These are phyloP conservation scores for Orthonevra nobilis DNA, from an alignment of 2,888 invertebrate genomes.

Conservation along the genomic window DNA sequence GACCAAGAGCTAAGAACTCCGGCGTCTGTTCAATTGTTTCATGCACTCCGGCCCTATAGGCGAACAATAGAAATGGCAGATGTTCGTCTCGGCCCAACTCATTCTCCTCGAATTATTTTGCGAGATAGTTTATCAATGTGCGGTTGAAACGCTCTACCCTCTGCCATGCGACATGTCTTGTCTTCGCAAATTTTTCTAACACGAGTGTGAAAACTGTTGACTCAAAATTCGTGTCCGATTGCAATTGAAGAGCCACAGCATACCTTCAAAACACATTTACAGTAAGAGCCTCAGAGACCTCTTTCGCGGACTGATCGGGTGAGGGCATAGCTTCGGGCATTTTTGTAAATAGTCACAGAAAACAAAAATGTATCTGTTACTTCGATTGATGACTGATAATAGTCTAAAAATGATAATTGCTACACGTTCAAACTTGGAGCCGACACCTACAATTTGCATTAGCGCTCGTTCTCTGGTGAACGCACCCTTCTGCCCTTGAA, in stretches of 20 bases:
- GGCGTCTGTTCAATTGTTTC: constrained; percentile 60
- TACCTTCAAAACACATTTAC: constrained; percentile 31
- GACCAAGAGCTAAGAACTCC: constrained; percentile 61
- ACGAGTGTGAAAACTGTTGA: background rate
- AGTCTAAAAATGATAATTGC: constrained; percentile 34
- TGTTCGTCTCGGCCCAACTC: constrained; percentile 56
- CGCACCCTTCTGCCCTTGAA: background rate
- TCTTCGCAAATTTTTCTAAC: constrained; percentile 56
- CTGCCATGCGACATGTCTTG: constrained; percentile 71
- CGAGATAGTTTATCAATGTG: constrained; percentile 71
- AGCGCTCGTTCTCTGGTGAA: background rate
- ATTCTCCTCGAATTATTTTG: constrained; percentile 44
- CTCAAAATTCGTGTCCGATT: constrained; percentile 57
- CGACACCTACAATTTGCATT: background rate
- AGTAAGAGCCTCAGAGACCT: constrained; percentile 29
- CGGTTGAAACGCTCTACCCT: constrained; percentile 74
- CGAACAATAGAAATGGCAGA: constrained; percentile 38
- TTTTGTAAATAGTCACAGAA: constrained; percentile 45
- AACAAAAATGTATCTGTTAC: constrained; percentile 3
- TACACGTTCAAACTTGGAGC: constrained; percentile 18
- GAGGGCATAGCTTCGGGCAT: constrained; percentile 37
- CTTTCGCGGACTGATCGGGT: constrained; percentile 45
- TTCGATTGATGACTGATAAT: background rate
- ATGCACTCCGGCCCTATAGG: constrained; percentile 47
- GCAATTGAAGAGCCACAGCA: constrained; percentile 44